Evolutionary conservation across 2,888 invertebrate species (phyloP), one percentile per base, ranked within the genome.

Genomic region (Anagyrus pseudococci): DNA sequence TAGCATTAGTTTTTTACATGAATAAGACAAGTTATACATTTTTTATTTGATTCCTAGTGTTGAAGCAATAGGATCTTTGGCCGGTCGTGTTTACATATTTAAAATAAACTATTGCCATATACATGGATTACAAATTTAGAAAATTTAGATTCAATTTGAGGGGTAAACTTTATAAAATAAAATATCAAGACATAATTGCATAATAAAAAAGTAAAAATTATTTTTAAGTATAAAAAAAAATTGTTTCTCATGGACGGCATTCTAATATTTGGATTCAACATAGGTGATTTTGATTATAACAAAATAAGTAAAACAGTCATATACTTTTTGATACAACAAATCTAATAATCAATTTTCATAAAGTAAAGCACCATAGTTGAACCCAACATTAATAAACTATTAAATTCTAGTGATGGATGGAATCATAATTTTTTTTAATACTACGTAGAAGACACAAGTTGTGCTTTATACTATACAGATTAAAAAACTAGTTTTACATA

Each of bases 191-290:
- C 22, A 58, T 22, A n/a, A 22, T 47, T 41, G 1, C n/a, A 46
- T 40, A 40, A 29, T 49, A 52, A 40, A 62, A 58, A 57, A 62
- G 49, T 54, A 61, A 48, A 58, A 59, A 56, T 54, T 63, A 63
- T 22, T 20, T 29, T n/a, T 47, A 50, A 40, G 44, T 19, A 43
- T 29, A 20, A 61, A 68, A 65, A 68, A 68, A 66, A 23, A 37
- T 47, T 13, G 33, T 68, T 69, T 57, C 64, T 62, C 62, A 58
- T 72, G 72, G 72, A 73, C 72, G 73, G 71, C 68, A 66, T 68
- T 64, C 55, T 61, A 61, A 58, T 33, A 44, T 49, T 65, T 37
- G 49, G 55, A 53, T 15, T 58, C 54, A 58, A 49, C 13, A 50
- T 55, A 43, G 20, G 25, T 53, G 33, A 53, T 20, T 15, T 47